Evolutionary conservation across 1,140 invertebrate genomes (phyloP), one percentile per base, ranked within the genome.

Genomic region (Tetraneura akinire): DNA sequence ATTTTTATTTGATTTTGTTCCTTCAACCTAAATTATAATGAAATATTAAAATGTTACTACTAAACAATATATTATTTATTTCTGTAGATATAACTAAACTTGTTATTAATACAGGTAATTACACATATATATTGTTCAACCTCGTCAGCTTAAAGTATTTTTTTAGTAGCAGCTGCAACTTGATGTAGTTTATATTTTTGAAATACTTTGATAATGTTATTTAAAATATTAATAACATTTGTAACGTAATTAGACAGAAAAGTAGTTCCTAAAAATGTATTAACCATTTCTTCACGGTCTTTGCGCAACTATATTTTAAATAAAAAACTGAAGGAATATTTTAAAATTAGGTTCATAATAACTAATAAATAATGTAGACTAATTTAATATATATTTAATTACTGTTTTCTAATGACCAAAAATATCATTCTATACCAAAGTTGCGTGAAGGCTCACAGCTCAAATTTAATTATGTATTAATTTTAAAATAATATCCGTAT

Each of bases 381-480:
- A n/a, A n/a, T n/a, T n/a, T n/a, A n/a, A n/a, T n/a, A n/a, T n/a
- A n/a, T n/a, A n/a, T n/a, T n/a, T n/a, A n/a, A n/a, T n/a, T n/a
- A 37, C 32, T 37, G 3, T 37, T 6, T 13, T 1, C 13, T 10
- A 18, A 11, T 1, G 11, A 0, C 57, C 10, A 32, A 62, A 29
- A n/a, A 32, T 16, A 16, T 11, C 23, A 0, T 4, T 32, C 13
- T 62, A n/a, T n/a, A 9, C 23, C 11, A 11, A 18, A 51, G 2
- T 51, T 51, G 47, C 26, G 18, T 16, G 3, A 32, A 71, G 1
- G 26, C 29, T 23, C 18, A 71, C 16, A 62, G 55, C 42, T 29
- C 55, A 62, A 26, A 60, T 62, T n/a, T 51, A 71, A 78, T 62
- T 78, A 62, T 78, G 21, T 78, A 62, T 62, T 6, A 18, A 62